Conservation (phyloP, 2,113 vertebrate species). For the Raja brachyura region DNA sequence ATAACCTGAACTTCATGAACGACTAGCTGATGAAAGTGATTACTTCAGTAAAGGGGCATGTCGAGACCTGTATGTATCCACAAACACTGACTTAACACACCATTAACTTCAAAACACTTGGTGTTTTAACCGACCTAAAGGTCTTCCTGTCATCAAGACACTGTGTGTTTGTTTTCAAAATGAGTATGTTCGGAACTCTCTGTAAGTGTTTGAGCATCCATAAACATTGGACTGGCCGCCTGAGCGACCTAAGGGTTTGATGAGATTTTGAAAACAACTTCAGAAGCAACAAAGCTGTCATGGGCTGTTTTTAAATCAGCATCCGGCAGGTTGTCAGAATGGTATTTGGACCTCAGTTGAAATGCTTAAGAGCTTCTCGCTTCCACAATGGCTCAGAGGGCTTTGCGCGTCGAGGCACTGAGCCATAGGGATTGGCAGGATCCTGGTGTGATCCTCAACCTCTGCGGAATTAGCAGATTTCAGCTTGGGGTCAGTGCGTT, state of each 20-base stretch:
- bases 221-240: constrained; percentile 17
- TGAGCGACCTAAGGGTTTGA: constrained; percentile 5
- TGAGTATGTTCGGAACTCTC: constrained; percentile 20
- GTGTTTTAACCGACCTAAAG: constrained; percentile 4
- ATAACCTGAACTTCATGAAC: not conserved
- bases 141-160: constrained; percentile 26
- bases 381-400: not conserved
- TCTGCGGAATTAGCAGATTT: not conserved
- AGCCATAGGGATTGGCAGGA: not conserved
- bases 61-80: constrained; percentile 9
- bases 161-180: constrained; percentile 24
- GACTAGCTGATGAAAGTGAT: not conserved
- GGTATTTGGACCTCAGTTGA: not conserved
- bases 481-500: not conserved
- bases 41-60: constrained; percentile 11
- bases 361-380: not conserved
- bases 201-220: constrained; percentile 16
- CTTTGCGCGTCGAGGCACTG: not conserved
- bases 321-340: not conserved
- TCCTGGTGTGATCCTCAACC: not conserved
- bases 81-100: constrained; percentile 17
- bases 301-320: not conserved
- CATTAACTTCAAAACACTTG: constrained; percentile 30
- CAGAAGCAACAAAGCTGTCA: not conserved
- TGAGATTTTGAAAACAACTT: not conserved